Evolutionary conservation across 2,797 vertebrate genomes (phyloP).

Genomic region (Paramormyrops hopkinsi): DNA sequence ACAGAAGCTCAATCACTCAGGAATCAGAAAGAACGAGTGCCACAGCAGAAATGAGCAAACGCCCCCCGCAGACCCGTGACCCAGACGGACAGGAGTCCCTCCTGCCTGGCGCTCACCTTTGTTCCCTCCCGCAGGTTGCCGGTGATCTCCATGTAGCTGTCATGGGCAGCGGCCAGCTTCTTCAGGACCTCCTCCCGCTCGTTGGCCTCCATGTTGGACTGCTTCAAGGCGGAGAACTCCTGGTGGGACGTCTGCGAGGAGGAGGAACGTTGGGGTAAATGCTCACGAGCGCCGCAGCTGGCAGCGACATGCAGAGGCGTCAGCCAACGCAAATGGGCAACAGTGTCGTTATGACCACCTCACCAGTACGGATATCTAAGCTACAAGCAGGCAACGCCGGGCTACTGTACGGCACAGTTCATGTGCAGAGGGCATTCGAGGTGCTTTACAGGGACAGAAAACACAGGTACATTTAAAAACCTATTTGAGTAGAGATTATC

Average conservation of each 20-base stretch:
- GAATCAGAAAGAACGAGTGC: not conserved
- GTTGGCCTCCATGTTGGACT: conserved; percentile 88
- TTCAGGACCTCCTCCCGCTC: conserved; percentile 93
- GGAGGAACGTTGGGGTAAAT: too few species aligned
- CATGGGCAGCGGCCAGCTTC: conserved; percentile 91
- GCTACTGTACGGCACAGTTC: not conserved
- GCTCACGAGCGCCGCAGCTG: not conserved
- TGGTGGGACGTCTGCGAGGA: conserved; percentile 76
- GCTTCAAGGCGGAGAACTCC: conserved; percentile 92
- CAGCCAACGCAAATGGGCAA: not conserved
- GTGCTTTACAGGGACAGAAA: not conserved
- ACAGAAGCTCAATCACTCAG: not conserved
- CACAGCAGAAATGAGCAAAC: not conserved
- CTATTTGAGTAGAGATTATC: not conserved
- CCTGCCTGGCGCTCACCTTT: conserved; percentile 63
- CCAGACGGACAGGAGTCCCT: not conserved
- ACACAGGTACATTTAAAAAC: not conserved
- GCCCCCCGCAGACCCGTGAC: not conserved
- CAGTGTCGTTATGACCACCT: not conserved
- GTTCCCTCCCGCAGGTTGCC: conserved; percentile 91
- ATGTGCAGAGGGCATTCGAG: not conserved
- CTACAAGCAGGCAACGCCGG: not conserved
- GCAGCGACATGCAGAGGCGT: too few species aligned
- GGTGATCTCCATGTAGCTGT: conserved; percentile 95
- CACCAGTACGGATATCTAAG: not conserved